phyloP scores from a whole-genome alignment of 37 sponge, comb jelly and placozoan species.

The Hormiphora californensis region DNA sequence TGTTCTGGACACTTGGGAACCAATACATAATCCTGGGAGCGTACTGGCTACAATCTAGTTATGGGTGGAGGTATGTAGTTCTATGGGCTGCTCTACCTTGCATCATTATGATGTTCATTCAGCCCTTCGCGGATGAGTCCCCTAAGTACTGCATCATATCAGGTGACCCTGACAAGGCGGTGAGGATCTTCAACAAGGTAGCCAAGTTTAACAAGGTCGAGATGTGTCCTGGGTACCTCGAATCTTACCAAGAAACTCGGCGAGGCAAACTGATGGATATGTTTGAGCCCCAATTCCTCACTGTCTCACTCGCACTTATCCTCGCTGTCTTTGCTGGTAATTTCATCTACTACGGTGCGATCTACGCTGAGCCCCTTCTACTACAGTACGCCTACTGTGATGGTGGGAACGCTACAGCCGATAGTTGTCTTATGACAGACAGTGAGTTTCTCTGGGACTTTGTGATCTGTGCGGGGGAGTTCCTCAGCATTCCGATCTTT shows the following conservation, averaged over 20 bases:
- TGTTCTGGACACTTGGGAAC: slow-evolving; percentile 21
- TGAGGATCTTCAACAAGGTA: not conserved
- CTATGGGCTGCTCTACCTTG: slow-evolving; percentile 3
- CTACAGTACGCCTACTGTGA: not conserved
- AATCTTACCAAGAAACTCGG: not conserved
- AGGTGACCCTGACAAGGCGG: not conserved
- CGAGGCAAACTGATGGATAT: not conserved
- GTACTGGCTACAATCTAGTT: not conserved
- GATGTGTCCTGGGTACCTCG: slow-evolving; percentile 32
- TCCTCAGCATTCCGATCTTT: not conserved
- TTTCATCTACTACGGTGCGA: not conserved
- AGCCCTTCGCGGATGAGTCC: not conserved
- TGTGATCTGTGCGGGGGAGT: slow-evolving; percentile 19
- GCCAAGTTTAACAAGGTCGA: not conserved
- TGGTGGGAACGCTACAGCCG: not conserved
- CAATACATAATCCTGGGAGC: not conserved
- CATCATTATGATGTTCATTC: not conserved
- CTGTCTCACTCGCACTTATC: not conserved
- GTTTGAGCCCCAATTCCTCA: not conserved
- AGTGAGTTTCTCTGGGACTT: not conserved
- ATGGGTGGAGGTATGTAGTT: slow-evolving; percentile 2
- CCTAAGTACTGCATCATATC: not conserved
- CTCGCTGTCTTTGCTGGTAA: not conserved
- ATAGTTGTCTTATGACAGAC: not conserved
- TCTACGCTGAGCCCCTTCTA: not conserved